Base-by-base conservation (phyloP, 35 echinoderm and acorn worm species). In the Patiria miniata region DNA sequence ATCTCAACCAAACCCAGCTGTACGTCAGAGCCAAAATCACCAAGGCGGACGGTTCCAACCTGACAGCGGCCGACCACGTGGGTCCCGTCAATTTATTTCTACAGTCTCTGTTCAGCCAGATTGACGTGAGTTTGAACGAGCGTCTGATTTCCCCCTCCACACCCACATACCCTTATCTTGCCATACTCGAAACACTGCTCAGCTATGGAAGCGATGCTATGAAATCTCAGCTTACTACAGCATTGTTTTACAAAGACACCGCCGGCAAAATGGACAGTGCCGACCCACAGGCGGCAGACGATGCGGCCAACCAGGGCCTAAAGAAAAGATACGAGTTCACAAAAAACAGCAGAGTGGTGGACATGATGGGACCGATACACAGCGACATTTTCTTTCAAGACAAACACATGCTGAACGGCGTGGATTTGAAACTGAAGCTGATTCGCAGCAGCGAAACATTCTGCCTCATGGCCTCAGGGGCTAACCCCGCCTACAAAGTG, bases 301-400 rank as follows among this genome's bases (percentile, higher is more conserved):
- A 60, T 56, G 78, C 29, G 0, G 80, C 19, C 14, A 94, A 90
- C 58, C 14, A 80, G 9, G 87, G 92, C 0, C 78, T 94, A 8
- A 85, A 89, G 32, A 92, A 86, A 39, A 10, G 92, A 39, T 0
- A 39, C 51, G 39, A 50, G 7, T 89, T 85, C 54, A 94, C 76
- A 0, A 79, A 47, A 15, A 39, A 83, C 9, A 87, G 78, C 40
- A 68, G 69, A 33, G 58, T 81, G 59, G 88, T 94, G 8, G 88
- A 94, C 77, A 22, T 94, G 88, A 4, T 86, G 14, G 93, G 93
- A 21, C 77, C 83, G 18, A 81, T 94, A 59, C 93, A 94, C 83
- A 82, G 83, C 51, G 88, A 94, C 51, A 94, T 94, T 58, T 90
- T 82, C 80, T 93, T 94, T 83, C 87, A 90, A 77, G 57, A 81